Base-by-base conservation (phyloP, 2,888 invertebrate species). In the Panorpa germanica region DNA sequence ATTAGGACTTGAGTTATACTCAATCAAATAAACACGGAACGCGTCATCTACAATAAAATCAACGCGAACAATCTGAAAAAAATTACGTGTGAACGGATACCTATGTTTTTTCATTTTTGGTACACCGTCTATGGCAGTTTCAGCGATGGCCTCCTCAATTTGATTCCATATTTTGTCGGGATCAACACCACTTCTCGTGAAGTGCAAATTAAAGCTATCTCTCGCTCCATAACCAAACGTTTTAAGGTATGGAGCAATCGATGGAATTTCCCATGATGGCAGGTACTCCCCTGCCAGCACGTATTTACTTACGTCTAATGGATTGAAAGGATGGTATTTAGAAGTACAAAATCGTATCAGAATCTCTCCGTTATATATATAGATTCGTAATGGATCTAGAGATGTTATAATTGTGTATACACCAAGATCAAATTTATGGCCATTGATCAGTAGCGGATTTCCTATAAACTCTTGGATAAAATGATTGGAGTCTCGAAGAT, bases 1-100 rank as follows among this genome's bases (percentile, higher is more conserved):
- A 59, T 96, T 96, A 0, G 96, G 96, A 9, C 91, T 91, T 95
- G 96, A 95, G 47, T 96, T 96, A 1, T 88, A 93, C 59, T 96
- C 96, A 68, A 96, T 74, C 5, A 91, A 59, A 44, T 70, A 80
- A 1, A 93, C 81, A 28, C 76, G 77, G 1, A 95, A 50, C 31
- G 86, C 59, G 39, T 85, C 78, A 48, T 95, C 90, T 3, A 95
- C 59, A 0, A 90, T 75, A 47, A 96, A 76, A 52, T 96, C 96
- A 47, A 96, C 85, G 17, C 96, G 69, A 55, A 91, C 77, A 61
- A 96, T 61, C 54, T 96, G 95, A 53, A 96, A 96, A 52, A 90
- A 95, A 43, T 77, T 78, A 11, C 63, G 53, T 25, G 57, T 55
- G 0, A 64, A 64, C 32, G 59, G 53, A 39, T 61, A 65, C 15